Percentiles rank a stretch among this genome's conserved stretches.
These are phyloP conservation scores for Colletes latitarsis DNA, from an alignment of 1,140 invertebrate species.

Conservation along the genomic window DNA sequence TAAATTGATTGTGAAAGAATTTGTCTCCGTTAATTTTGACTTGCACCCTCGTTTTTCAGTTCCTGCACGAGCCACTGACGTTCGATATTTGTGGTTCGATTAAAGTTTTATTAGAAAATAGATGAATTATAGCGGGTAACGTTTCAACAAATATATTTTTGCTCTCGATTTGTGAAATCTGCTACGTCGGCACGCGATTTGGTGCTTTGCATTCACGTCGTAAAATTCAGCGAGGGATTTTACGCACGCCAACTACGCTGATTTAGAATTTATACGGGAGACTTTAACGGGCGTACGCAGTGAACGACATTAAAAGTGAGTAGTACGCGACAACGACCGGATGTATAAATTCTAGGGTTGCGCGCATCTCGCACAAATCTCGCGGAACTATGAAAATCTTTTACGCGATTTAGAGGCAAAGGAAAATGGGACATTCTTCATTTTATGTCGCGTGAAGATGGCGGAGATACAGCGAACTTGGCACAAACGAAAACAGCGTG, in stretches of 20 bases:
- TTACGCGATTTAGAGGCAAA: too few relatives aligned
- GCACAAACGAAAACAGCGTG: too few relatives aligned
- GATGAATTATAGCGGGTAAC: too few relatives aligned
- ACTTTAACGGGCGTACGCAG: constrained; percentile 67
- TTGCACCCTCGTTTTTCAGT: too few relatives aligned
- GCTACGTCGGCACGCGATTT: constrained; percentile 59
- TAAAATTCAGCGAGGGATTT: constrained; percentile 70
- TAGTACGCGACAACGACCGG: constrained; percentile 60
- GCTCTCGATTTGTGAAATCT: constrained; percentile 56
- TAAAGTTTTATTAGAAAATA: too few relatives aligned
- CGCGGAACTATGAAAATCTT: constrained; percentile 23
- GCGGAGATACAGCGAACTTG: too few relatives aligned
- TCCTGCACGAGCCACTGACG: too few relatives aligned
- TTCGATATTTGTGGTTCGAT: too few relatives aligned
- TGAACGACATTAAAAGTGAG: constrained; percentile 65
- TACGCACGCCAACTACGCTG: constrained; percentile 65
- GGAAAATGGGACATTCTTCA: too few relatives aligned
- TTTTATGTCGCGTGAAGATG: too few relatives aligned
- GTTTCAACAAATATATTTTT: not conserved
- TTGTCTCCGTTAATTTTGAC: too few relatives aligned
- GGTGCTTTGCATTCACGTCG: constrained; percentile 54
- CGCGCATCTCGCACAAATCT: constrained; percentile 39
- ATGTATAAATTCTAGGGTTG: constrained; percentile 68
- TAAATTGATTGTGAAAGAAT: too few relatives aligned
- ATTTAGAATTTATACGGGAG: constrained; percentile 73